Percentiles rank a stretch among this genome's conserved stretches.
These are phyloP conservation scores for Scomber colias DNA, from an alignment of 2,113 vertebrate species.

Conservation along the genomic window DNA sequence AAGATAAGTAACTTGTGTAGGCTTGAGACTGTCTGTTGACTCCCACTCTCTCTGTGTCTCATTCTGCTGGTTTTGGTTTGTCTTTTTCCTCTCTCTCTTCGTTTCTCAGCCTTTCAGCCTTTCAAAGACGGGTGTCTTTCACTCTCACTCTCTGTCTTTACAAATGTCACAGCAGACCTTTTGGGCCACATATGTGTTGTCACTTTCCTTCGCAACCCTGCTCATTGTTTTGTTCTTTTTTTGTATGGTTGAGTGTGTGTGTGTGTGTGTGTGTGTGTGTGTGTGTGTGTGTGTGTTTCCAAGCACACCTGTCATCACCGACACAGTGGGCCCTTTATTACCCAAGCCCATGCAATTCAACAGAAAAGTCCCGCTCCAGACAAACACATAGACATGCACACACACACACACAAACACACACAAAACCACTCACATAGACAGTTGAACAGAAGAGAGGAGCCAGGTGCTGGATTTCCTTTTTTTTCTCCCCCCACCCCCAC, in stretches of 20 bases:
- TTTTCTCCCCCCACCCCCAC: neutral
- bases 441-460: slow-evolving; percentile 53
- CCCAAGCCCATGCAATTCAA: slow-evolving; percentile 26
- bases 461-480: slow-evolving; percentile 52
- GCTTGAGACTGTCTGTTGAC: neutral
- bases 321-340: slow-evolving; percentile 57
- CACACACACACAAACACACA: slow-evolving; percentile 8
- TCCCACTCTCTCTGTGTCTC: neutral
- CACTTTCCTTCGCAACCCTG: neutral
- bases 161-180: neutral
- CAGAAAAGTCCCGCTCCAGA: slow-evolving; percentile 36
- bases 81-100: neutral
- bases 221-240: neutral
- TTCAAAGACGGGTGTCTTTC: neutral
- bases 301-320: slow-evolving; percentile 37
- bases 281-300: neutral
- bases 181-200: neutral
- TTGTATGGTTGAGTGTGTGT: neutral
- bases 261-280: slow-evolving; percentile 11
- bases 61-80: neutral
- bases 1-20: slow-evolving; percentile 16
- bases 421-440: slow-evolving; percentile 19
- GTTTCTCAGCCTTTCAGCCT: neutral
- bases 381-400: slow-evolving; percentile 22
- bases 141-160: neutral